These are phyloP conservation scores for Microchrysa polita DNA, from an alignment of 2,888 invertebrate species.

Conservation along the genomic window DNA sequence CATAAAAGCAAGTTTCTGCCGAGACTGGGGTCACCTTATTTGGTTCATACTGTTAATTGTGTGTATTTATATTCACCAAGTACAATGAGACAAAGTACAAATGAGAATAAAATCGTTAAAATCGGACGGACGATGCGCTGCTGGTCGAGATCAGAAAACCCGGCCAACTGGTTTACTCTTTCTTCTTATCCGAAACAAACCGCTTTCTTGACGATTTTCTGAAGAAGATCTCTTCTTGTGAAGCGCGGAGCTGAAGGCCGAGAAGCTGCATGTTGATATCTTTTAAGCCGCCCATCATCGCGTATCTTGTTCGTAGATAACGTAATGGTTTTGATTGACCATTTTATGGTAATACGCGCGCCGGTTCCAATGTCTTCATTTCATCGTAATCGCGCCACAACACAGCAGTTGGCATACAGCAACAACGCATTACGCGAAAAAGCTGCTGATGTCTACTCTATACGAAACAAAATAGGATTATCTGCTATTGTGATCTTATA, in stretches of 20 bases:
- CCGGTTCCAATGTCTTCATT: constrained; percentile 49
- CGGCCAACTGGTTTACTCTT: constrained; percentile 13
- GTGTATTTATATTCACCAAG: constrained; percentile 28
- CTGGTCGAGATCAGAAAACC: constrained; percentile 27
- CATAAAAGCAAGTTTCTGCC: background rate
- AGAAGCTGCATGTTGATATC: constrained; percentile 23
- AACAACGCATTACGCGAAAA: constrained; percentile 33
- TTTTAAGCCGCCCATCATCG: constrained; percentile 45
- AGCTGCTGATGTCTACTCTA: constrained; percentile 33
- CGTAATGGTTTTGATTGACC: constrained; percentile 49
- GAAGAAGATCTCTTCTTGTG: constrained; percentile 40
- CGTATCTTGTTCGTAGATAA: constrained; percentile 48
- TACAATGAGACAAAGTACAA: constrained; percentile 22
- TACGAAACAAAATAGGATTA: constrained; percentile 42
- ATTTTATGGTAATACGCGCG: constrained; percentile 47
- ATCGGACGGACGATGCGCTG: background rate
- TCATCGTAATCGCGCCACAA: no score
- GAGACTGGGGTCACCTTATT: constrained; percentile 47
- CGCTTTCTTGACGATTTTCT: constrained; percentile 9
- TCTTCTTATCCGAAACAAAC: no score
- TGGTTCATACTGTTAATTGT: constrained; percentile 46
- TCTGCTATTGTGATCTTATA: constrained; percentile 28
- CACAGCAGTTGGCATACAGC: background rate
- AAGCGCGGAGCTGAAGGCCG: no score
- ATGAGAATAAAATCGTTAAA: background rate